Evolutionary conservation across 53 echinoderm and acorn worm genomes (phyloP), one percentile per base, ranked within the genome.

Genomic region (Holothuria scabra): DNA sequence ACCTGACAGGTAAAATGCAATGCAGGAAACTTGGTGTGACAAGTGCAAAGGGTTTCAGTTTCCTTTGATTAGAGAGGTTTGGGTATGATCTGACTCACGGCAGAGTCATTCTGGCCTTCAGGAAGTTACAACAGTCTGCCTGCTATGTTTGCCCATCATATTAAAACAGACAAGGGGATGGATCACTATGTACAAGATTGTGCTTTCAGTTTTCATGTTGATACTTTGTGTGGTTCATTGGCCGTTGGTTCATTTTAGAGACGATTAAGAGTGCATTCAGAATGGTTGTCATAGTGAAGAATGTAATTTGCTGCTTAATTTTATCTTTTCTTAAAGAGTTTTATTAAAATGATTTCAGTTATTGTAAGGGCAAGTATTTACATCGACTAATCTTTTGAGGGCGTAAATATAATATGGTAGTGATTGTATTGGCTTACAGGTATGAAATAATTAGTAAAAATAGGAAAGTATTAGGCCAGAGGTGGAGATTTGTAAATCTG

Each of bases 1-100:
- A 78, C 56, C 78, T 78, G 78, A 46, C 78, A 59, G 78, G 78
- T 58, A 58, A 57, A 78, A 58, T 56, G 33, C 78, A 56, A 59
- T 78, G 78, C 78, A 78, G 78, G 78, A 78, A 78, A 78, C 58
- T 24, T 28, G 5, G 28, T 58, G 5, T 78, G 78, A 78, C 78
- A 78, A 56, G 78, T 56, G 78, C 78, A 78, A 58, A 58, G 78
- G 78, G 56, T 78, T 78, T 12, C 49, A 78, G 78, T 78, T 78
- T 78, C 78, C 78, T 78, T 20, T 57, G 31, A 57, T 78, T 78
- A 78, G 78, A 23, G 58, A 28, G 21, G 8, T 16, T 58, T 28
- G 19, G 26, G 19, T n/a, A 14, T 78, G 78, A 78, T 55, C 59
- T 78, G 78, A 78, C 78, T 78, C 78, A 78, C 58, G 78, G 78